Base-by-base conservation (phyloP, 23 tunicate genomes). In the Halocynthia aurantium region DNA sequence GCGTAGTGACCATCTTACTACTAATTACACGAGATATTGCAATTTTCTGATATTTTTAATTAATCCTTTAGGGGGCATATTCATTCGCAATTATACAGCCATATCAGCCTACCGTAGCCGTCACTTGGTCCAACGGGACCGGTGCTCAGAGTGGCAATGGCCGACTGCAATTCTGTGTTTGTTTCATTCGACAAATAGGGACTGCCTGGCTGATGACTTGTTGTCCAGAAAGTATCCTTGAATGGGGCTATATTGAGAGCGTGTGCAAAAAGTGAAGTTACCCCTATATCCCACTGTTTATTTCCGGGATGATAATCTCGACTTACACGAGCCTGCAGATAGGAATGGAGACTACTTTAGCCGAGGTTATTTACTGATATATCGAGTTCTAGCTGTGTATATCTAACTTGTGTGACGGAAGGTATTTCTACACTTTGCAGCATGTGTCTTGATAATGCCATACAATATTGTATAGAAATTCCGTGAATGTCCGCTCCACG, bases 111-210 rank as follows among this genome's bases (percentile, higher is more conserved):
- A 83, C 92, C 92, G 8, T 82, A 53, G 53, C 52, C 77, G 69
- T 93, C 98, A 52, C 98, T 80, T 7, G 91, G 91, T 58, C 98
- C 98, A 61, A 93, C 98, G 8, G 92, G 92, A 67, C 98, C 98
- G 11, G 93, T 93, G 80, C 85, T 82, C 7, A 93, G 73, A 49
- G 93, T 86, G 6, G 98, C 81, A 44, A 93, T 78, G 8, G 91
- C 88, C 8, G 88, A 79, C 83, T 93, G 98, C 21, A 93, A 77
- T 5, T 64, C 81, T 22, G 77, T 78, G 76, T 82, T 85, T 6
- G 91, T 87, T 52, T 93, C 98, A 11, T 44, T 19, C 5, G 52
- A 11, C 20, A 80, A 82, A 51, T 85, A 82, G 7, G 98, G 98
- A 58, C 70, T 85, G n/a, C 93, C 93, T 5, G 84, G 82, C 62